A percentile compares a stretch with the other conserved stretches of the same genome.
phyloP scores from a whole-genome alignment of 2,888 invertebrate species.

The Drosophila neotestacea region DNA sequence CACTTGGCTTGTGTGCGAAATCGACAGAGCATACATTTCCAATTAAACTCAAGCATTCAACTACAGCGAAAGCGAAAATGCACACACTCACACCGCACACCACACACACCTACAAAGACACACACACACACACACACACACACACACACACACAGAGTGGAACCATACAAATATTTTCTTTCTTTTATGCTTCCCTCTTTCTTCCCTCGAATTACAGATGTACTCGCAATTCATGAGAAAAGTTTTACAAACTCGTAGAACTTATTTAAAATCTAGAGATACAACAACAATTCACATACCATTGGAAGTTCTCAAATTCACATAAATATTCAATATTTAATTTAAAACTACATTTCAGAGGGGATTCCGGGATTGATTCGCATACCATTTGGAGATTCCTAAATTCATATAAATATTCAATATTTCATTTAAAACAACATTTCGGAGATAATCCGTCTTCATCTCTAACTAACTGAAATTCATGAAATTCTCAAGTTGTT shows the following conservation, averaged over 20 bases:
- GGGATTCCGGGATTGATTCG: neutral
- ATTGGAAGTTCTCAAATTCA: neutral
- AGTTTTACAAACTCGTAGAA: conserved; percentile 5
- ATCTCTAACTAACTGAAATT: neutral
- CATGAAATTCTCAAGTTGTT: neutral
- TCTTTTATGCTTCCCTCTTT: conserved; percentile 1
- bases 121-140: neutral
- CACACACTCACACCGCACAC: conserved; percentile 28
- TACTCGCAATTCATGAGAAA: conserved; percentile 13
- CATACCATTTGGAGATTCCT: neutral
- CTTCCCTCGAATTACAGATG: neutral
- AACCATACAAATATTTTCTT: conserved; percentile 7
- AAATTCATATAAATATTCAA: conserved; percentile 3
- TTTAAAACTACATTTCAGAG: neutral
- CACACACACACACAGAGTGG: neutral
- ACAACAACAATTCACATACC: neutral
- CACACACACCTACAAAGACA: neutral
- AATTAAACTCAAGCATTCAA: conserved; percentile 78
- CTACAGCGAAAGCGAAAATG: conserved; percentile 51
- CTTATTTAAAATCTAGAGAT: neutral
- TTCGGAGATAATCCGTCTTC: neutral
- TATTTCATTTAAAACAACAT: neutral
- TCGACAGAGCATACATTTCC: conserved; percentile 76
- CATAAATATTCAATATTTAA: conserved; percentile 3
- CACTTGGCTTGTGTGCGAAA: conserved; percentile 60